Evolutionary conservation across 2,113 vertebrate species (phyloP).

Genomic region (Antechinus flavipes): DNA sequence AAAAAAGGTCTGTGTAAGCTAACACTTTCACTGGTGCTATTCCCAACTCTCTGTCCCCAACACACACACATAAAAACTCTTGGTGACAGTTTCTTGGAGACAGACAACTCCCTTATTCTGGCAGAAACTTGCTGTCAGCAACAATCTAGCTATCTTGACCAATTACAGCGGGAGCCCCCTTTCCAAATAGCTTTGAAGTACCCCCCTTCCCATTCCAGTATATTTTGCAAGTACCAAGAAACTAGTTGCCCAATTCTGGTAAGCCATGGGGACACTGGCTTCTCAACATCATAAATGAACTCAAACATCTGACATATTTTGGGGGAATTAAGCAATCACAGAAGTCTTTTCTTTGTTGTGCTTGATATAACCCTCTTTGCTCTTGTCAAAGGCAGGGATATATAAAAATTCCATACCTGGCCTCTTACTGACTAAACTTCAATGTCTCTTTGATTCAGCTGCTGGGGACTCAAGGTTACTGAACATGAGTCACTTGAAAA

Average conservation of each 20-base stretch:
- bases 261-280: slow-evolving; percentile 28
- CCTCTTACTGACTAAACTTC: neutral
- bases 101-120: neutral
- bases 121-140: neutral
- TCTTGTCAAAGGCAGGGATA: slow-evolving; percentile 29
- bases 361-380: neutral
- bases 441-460: slow-evolving; percentile 32
- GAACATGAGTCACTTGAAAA: neutral
- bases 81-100: slow-evolving; percentile 1
- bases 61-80: neutral
- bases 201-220: neutral
- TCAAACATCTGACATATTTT: neutral
- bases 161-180: neutral
- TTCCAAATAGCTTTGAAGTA: neutral
- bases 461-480: neutral
- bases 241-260: neutral
- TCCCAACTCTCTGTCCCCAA: neutral
- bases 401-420: slow-evolving; percentile 54
- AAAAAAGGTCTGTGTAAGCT: neutral
- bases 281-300: slow-evolving; percentile 21
- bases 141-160: neutral
- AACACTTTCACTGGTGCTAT: neutral
- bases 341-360: slow-evolving; percentile 59
- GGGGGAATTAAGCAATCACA: slow-evolving; percentile 42
- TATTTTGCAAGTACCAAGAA: slow-evolving; percentile 33